phyloP scores from a whole-genome alignment of 2,797 vertebrate species.

The Megalops cyprinoides region DNA sequence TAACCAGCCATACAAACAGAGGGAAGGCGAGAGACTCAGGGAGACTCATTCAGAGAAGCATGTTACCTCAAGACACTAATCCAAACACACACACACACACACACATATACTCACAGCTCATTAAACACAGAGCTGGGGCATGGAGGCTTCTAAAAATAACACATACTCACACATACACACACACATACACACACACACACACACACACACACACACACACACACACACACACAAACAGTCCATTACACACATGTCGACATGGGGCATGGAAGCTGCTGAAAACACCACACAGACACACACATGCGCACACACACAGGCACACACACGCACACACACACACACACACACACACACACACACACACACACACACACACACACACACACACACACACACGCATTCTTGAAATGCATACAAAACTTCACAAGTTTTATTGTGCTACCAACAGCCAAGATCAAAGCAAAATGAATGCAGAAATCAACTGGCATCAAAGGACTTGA shows the following conservation, averaged over 20 bases:
- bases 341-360: too few relatives aligned
- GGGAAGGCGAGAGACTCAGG: conserved; percentile 24
- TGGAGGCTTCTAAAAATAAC: background rate
- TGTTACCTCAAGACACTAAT: conserved; percentile 36
- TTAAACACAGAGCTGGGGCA: too few relatives aligned
- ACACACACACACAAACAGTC: conserved; percentile 12
- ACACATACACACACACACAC: background rate
- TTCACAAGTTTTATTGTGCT: background rate
- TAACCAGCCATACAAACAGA: conserved; percentile 22
- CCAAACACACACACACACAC: conserved; percentile 30
- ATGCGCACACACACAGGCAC: too few relatives aligned
- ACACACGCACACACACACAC: background rate
- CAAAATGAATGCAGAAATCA: background rate
- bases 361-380: background rate
- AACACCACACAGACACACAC: conserved; percentile 17
- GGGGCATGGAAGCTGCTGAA: conserved; percentile 32
- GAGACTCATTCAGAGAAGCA: conserved; percentile 38
- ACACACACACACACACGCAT: conserved; percentile 9
- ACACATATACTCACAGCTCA: conserved; percentile 5
- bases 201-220: background rate
- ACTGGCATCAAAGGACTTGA: background rate
- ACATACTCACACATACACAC: conserved; percentile 6
- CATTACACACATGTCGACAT: too few relatives aligned
- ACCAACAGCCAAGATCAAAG: background rate
- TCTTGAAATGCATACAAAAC: background rate